Conservation (phyloP, 64 coral and sea anemone genomes). For the Hydrozoanthus tunicans region DNA sequence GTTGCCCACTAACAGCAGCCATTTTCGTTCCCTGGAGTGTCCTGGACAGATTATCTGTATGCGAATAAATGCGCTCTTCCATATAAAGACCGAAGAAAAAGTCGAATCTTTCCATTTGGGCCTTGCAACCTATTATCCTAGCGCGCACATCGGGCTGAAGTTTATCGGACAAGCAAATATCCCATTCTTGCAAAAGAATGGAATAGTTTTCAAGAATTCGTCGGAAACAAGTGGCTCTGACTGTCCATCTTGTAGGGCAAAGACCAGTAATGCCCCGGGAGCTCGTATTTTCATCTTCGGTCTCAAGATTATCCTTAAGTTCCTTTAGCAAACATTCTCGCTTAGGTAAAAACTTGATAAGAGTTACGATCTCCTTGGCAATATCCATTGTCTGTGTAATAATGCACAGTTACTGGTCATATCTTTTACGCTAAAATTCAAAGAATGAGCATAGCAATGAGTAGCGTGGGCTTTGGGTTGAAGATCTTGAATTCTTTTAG, state of each 20-base stretch:
- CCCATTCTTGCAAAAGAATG: not conserved
- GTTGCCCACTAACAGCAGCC: too few species aligned
- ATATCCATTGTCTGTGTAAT: not conserved
- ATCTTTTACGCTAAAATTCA: not conserved
- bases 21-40: too few species aligned
- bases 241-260: slow-evolving; percentile 4
- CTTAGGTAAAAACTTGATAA: not conserved
- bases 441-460: not conserved
- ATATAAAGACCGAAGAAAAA: too few species aligned
- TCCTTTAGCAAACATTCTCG: too few species aligned
- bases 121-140: not conserved
- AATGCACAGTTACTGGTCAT: not conserved
- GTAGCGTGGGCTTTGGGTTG: not conserved
- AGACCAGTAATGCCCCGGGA: not conserved
- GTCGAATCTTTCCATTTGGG: too few species aligned
- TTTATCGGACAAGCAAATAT: not conserved
- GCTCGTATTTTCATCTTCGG: not conserved
- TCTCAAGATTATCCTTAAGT: not conserved
- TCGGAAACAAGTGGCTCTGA: not conserved
- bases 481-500: not conserved
- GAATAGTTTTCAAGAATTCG: slow-evolving; percentile 1
- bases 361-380: not conserved
- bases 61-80: too few species aligned
- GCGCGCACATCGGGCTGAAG: not conserved
- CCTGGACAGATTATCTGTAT: too few species aligned